Evolutionary conservation across 2,113 vertebrate genomes (phyloP), one percentile per base, ranked within the genome.

Genomic region (Psammodynastes pulverulentus): DNA sequence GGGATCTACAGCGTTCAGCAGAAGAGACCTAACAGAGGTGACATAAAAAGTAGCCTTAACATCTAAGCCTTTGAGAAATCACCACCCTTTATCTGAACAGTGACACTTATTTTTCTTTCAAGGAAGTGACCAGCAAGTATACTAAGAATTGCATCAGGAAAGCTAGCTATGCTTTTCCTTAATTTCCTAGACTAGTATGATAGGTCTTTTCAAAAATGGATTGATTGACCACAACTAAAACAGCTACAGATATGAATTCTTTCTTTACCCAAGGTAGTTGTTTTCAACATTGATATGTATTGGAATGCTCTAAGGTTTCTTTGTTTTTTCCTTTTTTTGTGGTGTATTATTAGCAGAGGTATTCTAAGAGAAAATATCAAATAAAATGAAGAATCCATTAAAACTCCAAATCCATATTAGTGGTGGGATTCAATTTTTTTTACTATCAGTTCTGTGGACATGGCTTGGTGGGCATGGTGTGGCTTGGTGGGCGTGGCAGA

Each of bases 211-310:
- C n/a, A 46, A 49, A 53, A 86, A 54, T 4, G 48, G 84, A 91
- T 91, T 62, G 67, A 87, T 51, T 51, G 90, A 19, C 29, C 9
- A 58, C 15, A 86, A 39, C 24, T 62, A 86, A 45, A 48, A 86
- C 39, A 91, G 84, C 84, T 58, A 91, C 39, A 43, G 51, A 46
- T 86, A 91, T 48, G 56, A 46, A 91, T 91, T 91, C 26, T 29
- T 21, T 72, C 53, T 87, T 79, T 67, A 67, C 29, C 1, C 43
- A n/a, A 91, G 34, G 56, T 24, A 87, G 24, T 26, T 51, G 2
- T 58, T 91, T 87, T 46, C 49, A 26, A 29, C 13, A 19, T 87
- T 7, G 12, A 56, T 56, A 26, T 12, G 46, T 84, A 10, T 3
- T 45, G 3, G 21, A 51, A 91, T 91, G 46, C 91, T 88, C 29